Evolutionary conservation across 1,140 invertebrate genomes (phyloP), one percentile per base, ranked within the genome.

Genomic region (Paralvinella palmiformis): DNA sequence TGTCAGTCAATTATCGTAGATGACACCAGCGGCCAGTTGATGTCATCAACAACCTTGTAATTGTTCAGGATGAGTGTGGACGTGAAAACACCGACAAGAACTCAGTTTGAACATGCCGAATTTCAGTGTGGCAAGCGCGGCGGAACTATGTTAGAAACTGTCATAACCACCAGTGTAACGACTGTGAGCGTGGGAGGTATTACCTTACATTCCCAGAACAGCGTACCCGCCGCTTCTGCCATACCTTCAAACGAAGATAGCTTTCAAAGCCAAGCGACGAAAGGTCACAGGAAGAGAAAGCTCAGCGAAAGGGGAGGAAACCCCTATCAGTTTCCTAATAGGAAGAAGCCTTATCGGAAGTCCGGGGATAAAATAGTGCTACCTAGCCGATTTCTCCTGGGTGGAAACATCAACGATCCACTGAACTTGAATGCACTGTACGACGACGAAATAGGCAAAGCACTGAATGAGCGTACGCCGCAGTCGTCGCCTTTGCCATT

Each of bases 371-470:
- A 70, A 55, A 75, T 79, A 45, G 88, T 91, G 66, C 86, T 91
- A 35, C 92, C 93, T 0, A 94, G 91, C 2, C 95, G 95, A 79
- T 96, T 97, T 83, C 82, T 97, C 5, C 83, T 96, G 1, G 94
- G 94, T 56, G 94, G 94, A 22, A 96, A 94, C 75, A 96, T 96
- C 69, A 89, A 88, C 68, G 94, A 98, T 83, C 94, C 94, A 0
- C 79, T 98, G 13, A 97, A 98, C 83, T 82, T 98, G 57, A 93
- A 92, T 71, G 92, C 92, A 75, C 83, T 97, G 71, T 89, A 91
- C 76, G 88, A 72, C 59, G 91, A 93, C 78, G 89, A 91, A 75
- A 86, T 91, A 7, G 91, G 91, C 66, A 85, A 88, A 70, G 69
- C 72, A 7, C 53, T 92, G 82, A 94, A 93, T 82, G 89, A 91